Base-by-base conservation (phyloP, 2,888 invertebrate genomes). In the Cheilosia impressa region DNA sequence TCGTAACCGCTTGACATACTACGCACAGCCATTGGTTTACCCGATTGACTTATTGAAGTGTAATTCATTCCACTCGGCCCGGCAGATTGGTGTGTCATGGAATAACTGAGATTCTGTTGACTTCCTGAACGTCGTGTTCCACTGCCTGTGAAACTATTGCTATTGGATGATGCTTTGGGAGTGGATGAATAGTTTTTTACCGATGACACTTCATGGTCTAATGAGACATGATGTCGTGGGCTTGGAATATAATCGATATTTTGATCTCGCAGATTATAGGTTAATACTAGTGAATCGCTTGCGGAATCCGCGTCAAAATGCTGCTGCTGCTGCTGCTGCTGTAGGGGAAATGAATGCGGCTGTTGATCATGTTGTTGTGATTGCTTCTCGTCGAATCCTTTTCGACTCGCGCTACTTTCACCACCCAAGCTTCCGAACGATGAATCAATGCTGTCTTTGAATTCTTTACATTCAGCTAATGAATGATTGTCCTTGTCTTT, bases 1-100 rank as follows among this genome's bases (percentile, higher is more conserved):
- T 89, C 88, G 52, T 88, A 88, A 6, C 89, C 88, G 45, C 88
- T 88, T n/a, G 89, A 89, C 87, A 89, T 89, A 77, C 89, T 89
- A 31, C 89, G 81, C 60, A 89, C 88, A 53, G 89, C 89, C 65
- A 89, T 83, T 58, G 88, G 89, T 66, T 89, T 89, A 58, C 77
- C 77, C n/a, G 76, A 75, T 52, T 77, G 81, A 63, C 72, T 68
- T 31, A 62, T 62, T 43, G 50, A 17, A 10, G 66, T n/a, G 13
- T 63, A 87, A 50, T 73, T 82, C 2, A 58, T 68, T 38, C 77
- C 77, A 62, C 75, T 81, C 9, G 82, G 58, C 15, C 77, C 71
- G 7, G 73, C 55, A 31, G 50, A 45, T 34, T 60, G 22, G 9
- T 77, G 76, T 24, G 77, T 7, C 38, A 79, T 60, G 13, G 81